phyloP scores from a whole-genome alignment of 2,888 invertebrate genomes.

The Eupithecia exiguata region DNA sequence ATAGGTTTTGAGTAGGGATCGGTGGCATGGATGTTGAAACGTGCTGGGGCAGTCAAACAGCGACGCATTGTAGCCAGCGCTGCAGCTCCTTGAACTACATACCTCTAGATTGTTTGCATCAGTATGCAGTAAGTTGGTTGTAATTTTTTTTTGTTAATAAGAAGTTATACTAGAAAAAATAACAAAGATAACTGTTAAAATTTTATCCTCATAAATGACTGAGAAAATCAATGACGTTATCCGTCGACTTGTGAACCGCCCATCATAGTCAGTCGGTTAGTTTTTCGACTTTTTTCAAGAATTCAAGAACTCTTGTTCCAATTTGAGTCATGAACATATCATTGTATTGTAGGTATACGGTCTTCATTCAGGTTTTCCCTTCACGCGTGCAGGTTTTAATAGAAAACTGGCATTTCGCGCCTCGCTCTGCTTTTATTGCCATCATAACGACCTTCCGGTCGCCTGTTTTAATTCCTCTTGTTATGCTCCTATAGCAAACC shows the following conservation, averaged over 20 bases:
- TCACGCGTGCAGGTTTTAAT: constrained; percentile 16
- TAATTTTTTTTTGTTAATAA: background rate
- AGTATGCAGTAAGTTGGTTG: background rate
- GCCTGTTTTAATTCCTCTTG: constrained; percentile 23
- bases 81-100: background rate
- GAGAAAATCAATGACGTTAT: too few relatives aligned
- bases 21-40: background rate
- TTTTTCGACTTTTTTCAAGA: too few relatives aligned
- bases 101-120: background rate
- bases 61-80: background rate
- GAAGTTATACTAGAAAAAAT: too few relatives aligned
- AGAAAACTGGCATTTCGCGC: constrained; percentile 24
- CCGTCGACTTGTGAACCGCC: too few relatives aligned
- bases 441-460: constrained; percentile 28
- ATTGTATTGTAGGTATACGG: too few relatives aligned
- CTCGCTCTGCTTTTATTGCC: constrained; percentile 21
- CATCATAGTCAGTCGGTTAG: too few relatives aligned
- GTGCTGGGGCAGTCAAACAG: background rate
- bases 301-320: too few relatives aligned
- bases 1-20: background rate
- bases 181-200: too few relatives aligned
- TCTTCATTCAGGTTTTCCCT: background rate
- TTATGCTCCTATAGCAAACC: constrained; percentile 9
- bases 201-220: too few relatives aligned
- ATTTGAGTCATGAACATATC: too few relatives aligned